Percentiles rank a stretch among this genome's conserved stretches.
Evolutionary conservation across 2,888 invertebrate genomes (phyloP).

Genomic region (Phlogophora meticulosa): DNA sequence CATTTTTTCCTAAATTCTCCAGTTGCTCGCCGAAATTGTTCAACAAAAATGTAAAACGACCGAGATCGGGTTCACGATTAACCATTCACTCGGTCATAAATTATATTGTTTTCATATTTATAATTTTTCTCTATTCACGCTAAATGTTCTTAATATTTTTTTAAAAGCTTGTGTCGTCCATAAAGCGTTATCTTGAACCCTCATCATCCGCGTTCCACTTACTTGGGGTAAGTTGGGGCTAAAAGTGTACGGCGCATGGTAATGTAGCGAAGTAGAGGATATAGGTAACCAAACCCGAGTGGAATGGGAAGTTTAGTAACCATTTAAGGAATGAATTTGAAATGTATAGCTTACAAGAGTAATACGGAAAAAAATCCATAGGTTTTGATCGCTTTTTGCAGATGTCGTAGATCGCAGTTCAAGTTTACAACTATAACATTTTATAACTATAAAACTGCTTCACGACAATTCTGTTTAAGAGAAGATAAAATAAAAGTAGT

Average conservation of each 20-base stretch:
- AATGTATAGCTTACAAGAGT: conserved; percentile 27
- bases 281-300: conserved; percentile 55
- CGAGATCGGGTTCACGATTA: conserved; percentile 59
- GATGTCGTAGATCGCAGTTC: too few relatives aligned
- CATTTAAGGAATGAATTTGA: conserved; percentile 50
- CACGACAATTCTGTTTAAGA: background rate
- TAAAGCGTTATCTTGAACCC: conserved; percentile 64
- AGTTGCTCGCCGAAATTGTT: conserved; percentile 42
- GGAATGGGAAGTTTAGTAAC: conserved; percentile 35
- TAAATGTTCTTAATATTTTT: conserved; percentile 65
- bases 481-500: conserved; percentile 39
- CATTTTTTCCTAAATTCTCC: conserved; percentile 40
- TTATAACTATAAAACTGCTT: background rate
- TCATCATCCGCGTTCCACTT: conserved; percentile 65
- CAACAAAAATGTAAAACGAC: conserved; percentile 55
- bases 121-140: conserved; percentile 58
- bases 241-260: conserved; percentile 58
- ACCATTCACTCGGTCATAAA: conserved; percentile 55
- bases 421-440: too few relatives aligned
- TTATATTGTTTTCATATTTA: conserved; percentile 66
- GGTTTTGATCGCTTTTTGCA: background rate
- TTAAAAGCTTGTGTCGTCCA: conserved; percentile 62
- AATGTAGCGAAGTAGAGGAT: conserved; percentile 56
- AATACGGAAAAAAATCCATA: background rate
- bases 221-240: conserved; percentile 60